Base-by-base conservation (phyloP, 2,888 invertebrate genomes). In the Chloromyia formosa region DNA sequence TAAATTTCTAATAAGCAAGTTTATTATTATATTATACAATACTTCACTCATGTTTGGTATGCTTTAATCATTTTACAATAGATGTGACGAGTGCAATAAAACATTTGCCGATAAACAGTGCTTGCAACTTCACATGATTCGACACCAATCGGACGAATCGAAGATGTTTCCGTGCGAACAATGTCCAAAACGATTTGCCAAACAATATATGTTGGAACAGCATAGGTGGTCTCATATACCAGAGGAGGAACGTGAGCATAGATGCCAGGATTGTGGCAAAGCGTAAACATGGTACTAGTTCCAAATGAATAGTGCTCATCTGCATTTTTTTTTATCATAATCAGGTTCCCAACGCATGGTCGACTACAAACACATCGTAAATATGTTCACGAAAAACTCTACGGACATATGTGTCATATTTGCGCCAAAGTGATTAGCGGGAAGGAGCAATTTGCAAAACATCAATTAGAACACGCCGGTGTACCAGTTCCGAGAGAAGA, bases 371-470 rank as follows among this genome's bases (percentile, higher is more conserved):
- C 82, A 5, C 84, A 84, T 61, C 80, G 82, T 0, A 82, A 81
- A 75, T 82, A 81, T 77, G 81, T 82, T 40, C 84, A 84, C 68
- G 76, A 78, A 4, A 81, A 80, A 18, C n/a, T n/a, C n/a, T n/a
- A n/a, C n/a, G 81, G 82, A 1, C 83, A 84, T 78, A 82, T 84
- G 22, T 85, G 84, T 73, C 84, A 85, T 78, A 83, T 84, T 10
- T 85, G 84, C 49, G 84, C 84, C 1, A 84, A 84, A 78, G 83
- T 83, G 2, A 84, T 84, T 72, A 81, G 83, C 0, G 84, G 83
- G 2, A 81, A 82, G 14, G 80, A 82, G 0, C 81, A 82, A n/a
- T 84, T 84, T 69, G 82, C 82, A 62, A 82, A 82, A 0, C 84
- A 84, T 77, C 83, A 83, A 45, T 71, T 81, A 56, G 82, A 82